phyloP scores from a whole-genome alignment of 1,140 invertebrate genomes.

The Drosophila sp. region DNA sequence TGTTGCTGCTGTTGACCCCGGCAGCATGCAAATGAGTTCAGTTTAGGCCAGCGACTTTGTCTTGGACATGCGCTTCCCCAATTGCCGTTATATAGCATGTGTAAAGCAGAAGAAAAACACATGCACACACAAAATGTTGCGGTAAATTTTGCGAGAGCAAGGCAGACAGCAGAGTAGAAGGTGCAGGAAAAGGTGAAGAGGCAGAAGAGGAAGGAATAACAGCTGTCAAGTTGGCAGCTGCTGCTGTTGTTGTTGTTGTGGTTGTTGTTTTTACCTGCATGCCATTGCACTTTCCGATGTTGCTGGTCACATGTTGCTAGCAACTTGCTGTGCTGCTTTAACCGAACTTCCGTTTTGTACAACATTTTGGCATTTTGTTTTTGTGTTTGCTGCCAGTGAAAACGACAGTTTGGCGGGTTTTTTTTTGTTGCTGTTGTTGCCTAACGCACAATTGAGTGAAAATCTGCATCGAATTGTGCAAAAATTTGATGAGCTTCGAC shows the following conservation, averaged over 20 bases:
- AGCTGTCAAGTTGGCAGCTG: slow-evolving; percentile 40
- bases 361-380: slow-evolving; percentile 48
- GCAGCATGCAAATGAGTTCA: slow-evolving; percentile 49
- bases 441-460: slow-evolving; percentile 72
- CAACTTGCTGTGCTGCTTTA: slow-evolving; percentile 38
- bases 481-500: slow-evolving; percentile 47
- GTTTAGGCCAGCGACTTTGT: slow-evolving; percentile 44
- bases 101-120: neutral
- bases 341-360: slow-evolving; percentile 34
- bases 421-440: slow-evolving; percentile 38
- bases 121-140: slow-evolving; percentile 21
- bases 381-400: slow-evolving; percentile 55
- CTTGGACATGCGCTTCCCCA: slow-evolving; percentile 42
- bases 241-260: slow-evolving; percentile 9
- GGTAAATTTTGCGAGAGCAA: slow-evolving; percentile 31
- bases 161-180: neutral
- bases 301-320: slow-evolving; percentile 22
- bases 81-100: slow-evolving; percentile 41
- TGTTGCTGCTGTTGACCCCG: slow-evolving; percentile 41
- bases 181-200: neutral
- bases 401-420: slow-evolving; percentile 69
- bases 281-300: slow-evolving; percentile 16
- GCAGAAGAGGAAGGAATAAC: slow-evolving; percentile 10
- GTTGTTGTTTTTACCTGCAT: neutral
- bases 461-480: slow-evolving; percentile 72